These are phyloP conservation scores for Arrhamphus sclerolepis DNA, from an alignment of 2,797 vertebrate genomes.

Conservation along the genomic window DNA sequence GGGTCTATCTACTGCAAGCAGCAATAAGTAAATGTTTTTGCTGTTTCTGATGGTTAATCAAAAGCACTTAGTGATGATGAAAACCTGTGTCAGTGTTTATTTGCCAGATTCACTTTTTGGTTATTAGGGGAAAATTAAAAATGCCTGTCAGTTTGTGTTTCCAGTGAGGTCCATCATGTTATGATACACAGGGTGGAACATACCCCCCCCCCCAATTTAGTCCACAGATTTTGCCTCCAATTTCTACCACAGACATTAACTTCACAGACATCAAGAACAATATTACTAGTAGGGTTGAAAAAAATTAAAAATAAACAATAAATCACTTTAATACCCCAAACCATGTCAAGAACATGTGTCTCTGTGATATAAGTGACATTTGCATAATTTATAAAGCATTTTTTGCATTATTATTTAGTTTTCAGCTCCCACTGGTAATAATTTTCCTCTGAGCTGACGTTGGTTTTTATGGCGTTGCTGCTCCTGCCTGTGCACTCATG, in stretches of 20 bases:
- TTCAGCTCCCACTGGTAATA: constrained; percentile 35
- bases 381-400: background rate
- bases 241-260: too few species aligned
- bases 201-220: constrained; percentile 3
- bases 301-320: background rate
- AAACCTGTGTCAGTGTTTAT: constrained; percentile 59
- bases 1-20: background rate
- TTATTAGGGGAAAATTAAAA: constrained; percentile 76
- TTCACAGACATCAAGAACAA: too few species aligned
- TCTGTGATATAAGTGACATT: background rate
- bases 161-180: constrained; percentile 66
- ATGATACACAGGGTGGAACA: constrained; percentile 27
- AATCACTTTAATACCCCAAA: background rate
- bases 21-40: constrained; percentile 10
- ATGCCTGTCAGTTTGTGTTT: constrained; percentile 70
- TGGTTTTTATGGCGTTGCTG: constrained; percentile 44
- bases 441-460: constrained; percentile 19
- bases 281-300: too few species aligned
- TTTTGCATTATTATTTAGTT: constrained; percentile 39
- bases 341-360: constrained; percentile 2
- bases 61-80: constrained; percentile 58
- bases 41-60: constrained; percentile 50
- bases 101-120: constrained; percentile 64
- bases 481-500: constrained; percentile 19
- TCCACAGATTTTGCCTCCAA: too few species aligned